Base-by-base conservation (phyloP, 2,113 vertebrate species). In the Phaethornis superciliosus region DNA sequence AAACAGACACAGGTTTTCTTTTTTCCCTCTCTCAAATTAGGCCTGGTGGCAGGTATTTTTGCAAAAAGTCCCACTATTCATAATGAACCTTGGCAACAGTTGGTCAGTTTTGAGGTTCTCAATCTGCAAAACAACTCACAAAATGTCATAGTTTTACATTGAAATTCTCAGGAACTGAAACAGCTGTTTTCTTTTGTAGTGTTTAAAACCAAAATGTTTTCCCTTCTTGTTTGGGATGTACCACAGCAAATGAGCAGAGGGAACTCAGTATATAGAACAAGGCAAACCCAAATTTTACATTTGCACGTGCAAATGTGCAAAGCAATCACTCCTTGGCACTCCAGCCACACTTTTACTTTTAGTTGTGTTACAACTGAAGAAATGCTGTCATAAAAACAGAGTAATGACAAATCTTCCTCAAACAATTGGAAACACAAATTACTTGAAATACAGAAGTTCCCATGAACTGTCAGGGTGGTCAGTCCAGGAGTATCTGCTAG, bases 21-120 rank as follows among this genome's bases (percentile, higher is more conserved):
- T 49, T 55, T 4, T 14, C 2, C 2, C 10, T 52, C 16, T 68
- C 20, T 26, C n/a, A 72, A 64, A 72, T 64, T 21, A 51, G 24
- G 22, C 7, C 10, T 75, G 12, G 40, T 19, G 18, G 17, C 42
- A 92, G 20, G 33, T 26, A 46, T 6, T 81, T 90, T 37, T 65
- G 24, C 16, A 86, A 62, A 67, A 56, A 9, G 0, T 1, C 0
- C 2, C 16, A 5, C 10, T 51, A 15, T 33, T 77, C 40, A 8
- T 44, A 60, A 26, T 16, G 18, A 67, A 44, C 5, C 4, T 18
- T 55, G 52, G 13, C 18, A 68, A 27, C 26, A 2, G 3, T 4
- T 62, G 7, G 3, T 52, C 40, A 65, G 28, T 56, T 88, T 21
- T 15, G 40, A 44, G 23, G 3, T 26, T 78, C 75, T 67, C 27